Conservation (phyloP, 2,797 vertebrate species). For the Molothrus aeneus region DNA sequence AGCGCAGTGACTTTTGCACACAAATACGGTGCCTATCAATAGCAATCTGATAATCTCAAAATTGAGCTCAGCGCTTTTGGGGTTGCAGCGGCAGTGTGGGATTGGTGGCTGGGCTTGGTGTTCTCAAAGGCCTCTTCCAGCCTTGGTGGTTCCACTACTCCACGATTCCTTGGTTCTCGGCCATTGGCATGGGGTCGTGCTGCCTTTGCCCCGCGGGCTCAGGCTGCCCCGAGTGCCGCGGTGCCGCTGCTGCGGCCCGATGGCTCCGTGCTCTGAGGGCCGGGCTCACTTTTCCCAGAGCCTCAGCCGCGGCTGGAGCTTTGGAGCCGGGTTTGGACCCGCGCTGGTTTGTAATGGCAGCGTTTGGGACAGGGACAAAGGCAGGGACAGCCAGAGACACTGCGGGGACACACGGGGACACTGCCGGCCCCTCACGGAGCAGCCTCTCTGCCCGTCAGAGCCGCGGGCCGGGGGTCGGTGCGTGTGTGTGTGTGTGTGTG, state of each 20-base stretch:
- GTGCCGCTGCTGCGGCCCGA: not conserved
- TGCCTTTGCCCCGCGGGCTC: rapidly evolving
- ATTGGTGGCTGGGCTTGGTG: not conserved
- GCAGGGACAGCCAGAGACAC: not conserved
- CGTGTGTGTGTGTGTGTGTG: not conserved
- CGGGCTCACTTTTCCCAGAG: rapidly evolving
- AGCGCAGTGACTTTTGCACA: not conserved
- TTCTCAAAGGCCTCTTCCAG: not conserved
- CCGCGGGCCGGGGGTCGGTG: rapidly evolving
- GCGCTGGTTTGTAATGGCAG: not conserved
- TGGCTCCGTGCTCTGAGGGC: rapidly evolving
- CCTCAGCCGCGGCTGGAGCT: rapidly evolving
- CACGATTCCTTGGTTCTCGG: rapidly evolving
- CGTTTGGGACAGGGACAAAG: not conserved
- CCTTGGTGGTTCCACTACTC: not conserved
- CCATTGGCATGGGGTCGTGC: no score
- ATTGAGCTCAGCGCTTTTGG: rapidly evolving
- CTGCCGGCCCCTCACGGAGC: not conserved
- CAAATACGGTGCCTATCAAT: rapidly evolving
- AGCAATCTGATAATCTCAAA: rapidly evolving
- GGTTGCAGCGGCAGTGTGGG: rapidly evolving
- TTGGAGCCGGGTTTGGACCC: not conserved
- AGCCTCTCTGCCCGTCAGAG: not conserved
- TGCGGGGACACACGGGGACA: not conserved
- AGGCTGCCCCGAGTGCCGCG: not conserved